Conservation (phyloP, 2,888 invertebrate genomes). For the Thecophora atra region DNA sequence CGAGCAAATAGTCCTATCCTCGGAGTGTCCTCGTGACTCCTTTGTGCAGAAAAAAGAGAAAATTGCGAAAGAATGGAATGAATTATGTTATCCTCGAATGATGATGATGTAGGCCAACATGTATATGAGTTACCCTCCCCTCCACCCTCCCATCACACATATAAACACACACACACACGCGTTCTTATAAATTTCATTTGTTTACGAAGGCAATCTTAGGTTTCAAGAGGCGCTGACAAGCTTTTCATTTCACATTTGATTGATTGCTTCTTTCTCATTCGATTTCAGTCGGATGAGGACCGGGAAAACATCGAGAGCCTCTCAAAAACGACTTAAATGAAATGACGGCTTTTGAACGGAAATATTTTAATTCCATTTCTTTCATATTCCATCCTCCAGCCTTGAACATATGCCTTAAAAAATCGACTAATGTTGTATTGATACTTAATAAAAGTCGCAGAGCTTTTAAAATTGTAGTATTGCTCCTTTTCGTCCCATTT, state of each 20-base stretch:
- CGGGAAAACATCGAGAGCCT: too few relatives aligned
- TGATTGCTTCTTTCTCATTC: neutral
- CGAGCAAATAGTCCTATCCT: neutral
- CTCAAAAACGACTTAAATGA: too few relatives aligned
- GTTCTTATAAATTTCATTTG: neutral
- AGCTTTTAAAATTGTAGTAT: too few relatives aligned
- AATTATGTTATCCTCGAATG: neutral
- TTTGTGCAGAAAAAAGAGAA: neutral
- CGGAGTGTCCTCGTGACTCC: neutral
- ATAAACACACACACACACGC: neutral
- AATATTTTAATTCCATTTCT: too few relatives aligned
- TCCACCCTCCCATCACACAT: too few relatives aligned
- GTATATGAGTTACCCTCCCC: neutral
- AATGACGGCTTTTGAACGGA: too few relatives aligned
- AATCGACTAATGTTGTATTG: too few relatives aligned
- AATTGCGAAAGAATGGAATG: neutral
- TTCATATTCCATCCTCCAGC: too few relatives aligned
- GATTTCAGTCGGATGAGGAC: neutral
- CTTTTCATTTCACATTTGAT: neutral
- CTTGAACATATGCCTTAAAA: too few relatives aligned
- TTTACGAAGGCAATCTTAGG: neutral
- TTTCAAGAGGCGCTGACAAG: too few relatives aligned
- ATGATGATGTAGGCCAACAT: neutral
- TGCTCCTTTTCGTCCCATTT: too few relatives aligned
- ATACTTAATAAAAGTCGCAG: too few relatives aligned